Percentiles rank a stretch among this genome's conserved stretches.
Evolutionary conservation across 2,797 vertebrate species (phyloP).

Genomic region (Phrynocephalus guinanensis): DNA sequence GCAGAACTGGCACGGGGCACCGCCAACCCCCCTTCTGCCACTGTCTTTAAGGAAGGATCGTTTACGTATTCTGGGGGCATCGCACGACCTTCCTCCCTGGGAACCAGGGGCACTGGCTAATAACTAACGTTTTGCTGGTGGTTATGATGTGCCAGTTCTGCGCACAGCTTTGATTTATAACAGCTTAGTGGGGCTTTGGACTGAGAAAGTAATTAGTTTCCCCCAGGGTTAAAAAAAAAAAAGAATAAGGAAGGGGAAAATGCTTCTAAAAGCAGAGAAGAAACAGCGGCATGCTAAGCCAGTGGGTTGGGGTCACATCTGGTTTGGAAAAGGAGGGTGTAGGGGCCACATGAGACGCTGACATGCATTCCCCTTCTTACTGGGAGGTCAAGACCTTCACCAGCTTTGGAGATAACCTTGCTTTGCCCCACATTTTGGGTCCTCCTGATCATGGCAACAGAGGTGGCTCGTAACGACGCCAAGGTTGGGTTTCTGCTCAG

Average conservation of each 20-base stretch:
- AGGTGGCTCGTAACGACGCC: not conserved
- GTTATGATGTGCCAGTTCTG: not conserved
- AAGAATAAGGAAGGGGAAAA: too few relatives aligned
- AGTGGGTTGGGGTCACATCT: not conserved
- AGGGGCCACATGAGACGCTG: too few relatives aligned
- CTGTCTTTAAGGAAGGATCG: not conserved
- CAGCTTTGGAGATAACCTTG: too few relatives aligned
- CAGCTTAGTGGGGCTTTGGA: not conserved
- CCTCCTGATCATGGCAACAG: not conserved
- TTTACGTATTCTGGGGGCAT: not conserved
- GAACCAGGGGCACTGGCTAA: slow-evolving; percentile 3
- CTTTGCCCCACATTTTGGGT: not conserved
- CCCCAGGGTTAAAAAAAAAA: not conserved
- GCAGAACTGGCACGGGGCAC: too few relatives aligned
- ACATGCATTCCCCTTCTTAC: too few relatives aligned
- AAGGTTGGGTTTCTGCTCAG: not conserved
- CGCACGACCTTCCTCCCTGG: not conserved
- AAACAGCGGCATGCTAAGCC: not conserved
- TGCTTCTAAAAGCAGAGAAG: not conserved
- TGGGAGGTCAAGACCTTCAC: too few relatives aligned
- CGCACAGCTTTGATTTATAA: slow-evolving; percentile 21
- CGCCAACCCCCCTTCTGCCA: not conserved
- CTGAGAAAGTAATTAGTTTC: slow-evolving; percentile 24
- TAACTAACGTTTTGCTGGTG: not conserved
- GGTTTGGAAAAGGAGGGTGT: not conserved